These are phyloP conservation scores for Reticulitermes speratus DNA, from an alignment of 1,140 invertebrate species.

Conservation along the genomic window DNA sequence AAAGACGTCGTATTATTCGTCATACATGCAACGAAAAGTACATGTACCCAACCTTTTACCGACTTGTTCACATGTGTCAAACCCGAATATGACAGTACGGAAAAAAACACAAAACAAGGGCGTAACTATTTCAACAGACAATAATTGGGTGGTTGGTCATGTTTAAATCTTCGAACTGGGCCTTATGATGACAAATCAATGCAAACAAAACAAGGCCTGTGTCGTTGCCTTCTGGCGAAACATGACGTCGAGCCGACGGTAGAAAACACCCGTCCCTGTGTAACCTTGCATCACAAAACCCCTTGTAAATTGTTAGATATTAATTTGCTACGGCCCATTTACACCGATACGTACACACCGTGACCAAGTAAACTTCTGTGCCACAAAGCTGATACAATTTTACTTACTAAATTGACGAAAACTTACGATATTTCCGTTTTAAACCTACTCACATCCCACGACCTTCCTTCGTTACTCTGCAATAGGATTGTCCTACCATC, in stretches of 20 bases:
- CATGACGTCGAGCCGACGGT: conserved; percentile 15
- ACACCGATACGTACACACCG: background rate
- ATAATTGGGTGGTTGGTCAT: background rate
- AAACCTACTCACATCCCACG: background rate
- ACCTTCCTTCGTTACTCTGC: background rate
- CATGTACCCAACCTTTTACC: background rate
- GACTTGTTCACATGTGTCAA: background rate
- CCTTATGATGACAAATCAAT: background rate
- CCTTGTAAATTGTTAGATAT: background rate
- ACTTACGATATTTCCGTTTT: background rate
- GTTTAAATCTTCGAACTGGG: background rate
- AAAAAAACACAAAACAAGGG: background rate
- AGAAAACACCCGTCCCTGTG: conserved; percentile 12
- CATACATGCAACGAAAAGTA: background rate
- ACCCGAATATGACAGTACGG: background rate
- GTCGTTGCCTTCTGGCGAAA: conserved; percentile 17
- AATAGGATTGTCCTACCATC: background rate
- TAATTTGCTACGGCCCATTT: background rate
- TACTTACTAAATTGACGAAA: background rate
- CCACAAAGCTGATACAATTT: background rate
- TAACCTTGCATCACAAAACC: conserved; percentile 23
- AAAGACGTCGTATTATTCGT: background rate
- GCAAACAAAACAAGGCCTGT: background rate
- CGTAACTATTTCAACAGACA: background rate
- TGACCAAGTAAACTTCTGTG: background rate